These are phyloP conservation scores for Carassius auratus DNA, from an alignment of 2,113 vertebrate genomes.

Conservation along the genomic window DNA sequence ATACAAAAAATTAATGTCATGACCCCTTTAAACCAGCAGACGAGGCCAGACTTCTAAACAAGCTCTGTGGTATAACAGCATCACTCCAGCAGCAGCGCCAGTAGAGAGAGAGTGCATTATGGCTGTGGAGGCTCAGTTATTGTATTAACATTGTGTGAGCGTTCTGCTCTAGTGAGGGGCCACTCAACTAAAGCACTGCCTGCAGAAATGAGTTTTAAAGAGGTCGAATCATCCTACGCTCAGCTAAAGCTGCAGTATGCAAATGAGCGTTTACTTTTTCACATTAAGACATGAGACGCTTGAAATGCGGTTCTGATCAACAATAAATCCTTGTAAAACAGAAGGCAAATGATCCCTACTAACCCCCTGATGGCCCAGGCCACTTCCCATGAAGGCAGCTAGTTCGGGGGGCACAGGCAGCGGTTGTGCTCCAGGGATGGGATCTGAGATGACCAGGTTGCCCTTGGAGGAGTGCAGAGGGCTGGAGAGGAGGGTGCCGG, in stretches of 20 bases:
- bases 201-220: constrained; percentile 32
- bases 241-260: constrained; percentile 27
- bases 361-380: constrained; percentile 74
- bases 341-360: constrained; percentile 46
- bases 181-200: constrained; percentile 22
- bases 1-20: not conserved
- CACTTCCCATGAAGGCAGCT: constrained; percentile 92
- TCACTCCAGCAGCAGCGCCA: constrained; percentile 29
- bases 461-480: constrained; percentile 88
- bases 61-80: constrained; percentile 25
- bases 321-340: not conserved
- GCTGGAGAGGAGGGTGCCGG: constrained; percentile 82
- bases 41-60: constrained; percentile 15
- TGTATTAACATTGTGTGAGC: constrained; percentile 44
- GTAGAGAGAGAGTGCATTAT: constrained; percentile 20
- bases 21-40: constrained; percentile 14
- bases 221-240: constrained; percentile 16
- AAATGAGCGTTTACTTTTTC: constrained; percentile 26
- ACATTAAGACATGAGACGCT: not conserved
- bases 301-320: not conserved
- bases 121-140: constrained; percentile 20
- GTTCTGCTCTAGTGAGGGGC: not conserved
- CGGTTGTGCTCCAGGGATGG: constrained; percentile 95
- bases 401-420: constrained; percentile 96
- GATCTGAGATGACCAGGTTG: constrained; percentile 96